Base-by-base conservation (phyloP, 2,888 invertebrate species). In the Leptinotarsa peninsularis region DNA sequence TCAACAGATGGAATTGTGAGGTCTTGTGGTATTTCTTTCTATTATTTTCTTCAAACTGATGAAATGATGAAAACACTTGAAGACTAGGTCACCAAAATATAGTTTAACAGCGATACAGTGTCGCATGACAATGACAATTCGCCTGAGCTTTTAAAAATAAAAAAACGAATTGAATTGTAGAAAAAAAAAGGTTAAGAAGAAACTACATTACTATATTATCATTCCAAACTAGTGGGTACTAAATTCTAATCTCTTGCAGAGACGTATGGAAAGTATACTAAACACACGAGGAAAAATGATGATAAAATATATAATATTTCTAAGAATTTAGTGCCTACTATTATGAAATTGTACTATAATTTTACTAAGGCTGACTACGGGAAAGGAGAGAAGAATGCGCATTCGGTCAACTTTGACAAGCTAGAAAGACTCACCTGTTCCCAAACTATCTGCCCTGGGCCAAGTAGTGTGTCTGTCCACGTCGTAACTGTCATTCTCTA, bases 391-490 rank as follows among this genome's bases (percentile, higher is more conserved):
- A n/a, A 58, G 4, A 58, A 21, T 43, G 7, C 43, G n/a, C 33
- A 7, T 43, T 17, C 5, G 14, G 7, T 58, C 58, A 43, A 58
- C 49, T 18, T n/a, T 49, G 49, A 56, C 13, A 70, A 49, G 49
- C 49, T 21, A 56, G 13, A 49, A 58, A 17, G 58, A 79, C 84
- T 81, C 81, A 87, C 87, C 86, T 82, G 84, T 85, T 67, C 79
- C 81, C 75, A 78, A 77, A 77, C 85, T 86, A 74, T 88, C 87
- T 73, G 79, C 81, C 74, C 84, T 80, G 49, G 86, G 85, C 87
- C 87, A 87, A 49, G 85, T 85, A 10, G 85, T 81, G 78, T 83
- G 83, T 77, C 79, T 80, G n/a, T 82, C 83, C 50, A 77, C 76
- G n/a, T 80, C 80, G 49, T 73, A 79, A n/a, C 73, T 68, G 50